phyloP scores from a whole-genome alignment of 2,888 invertebrate species.

The Colletes collaris region DNA sequence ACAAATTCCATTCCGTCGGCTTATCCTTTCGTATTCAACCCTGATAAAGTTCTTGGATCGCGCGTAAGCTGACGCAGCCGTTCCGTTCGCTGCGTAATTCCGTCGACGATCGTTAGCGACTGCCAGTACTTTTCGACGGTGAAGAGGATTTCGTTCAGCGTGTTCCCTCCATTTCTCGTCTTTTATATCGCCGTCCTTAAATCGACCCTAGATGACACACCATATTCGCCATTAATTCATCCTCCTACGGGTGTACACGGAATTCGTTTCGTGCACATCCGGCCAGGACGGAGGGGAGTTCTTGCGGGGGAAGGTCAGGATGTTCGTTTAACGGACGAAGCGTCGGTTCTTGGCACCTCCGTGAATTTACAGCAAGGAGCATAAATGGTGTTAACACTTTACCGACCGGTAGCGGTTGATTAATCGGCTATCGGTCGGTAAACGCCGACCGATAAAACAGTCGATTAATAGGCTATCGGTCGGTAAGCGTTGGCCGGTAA shows the following conservation, averaged over 20 bases:
- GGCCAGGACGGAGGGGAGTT: neutral
- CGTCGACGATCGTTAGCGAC: constrained; percentile 24
- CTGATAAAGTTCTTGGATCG: constrained; percentile 18
- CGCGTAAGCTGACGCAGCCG: constrained; percentile 1
- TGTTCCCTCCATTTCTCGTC: too few species aligned
- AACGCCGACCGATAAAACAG: too few species aligned
- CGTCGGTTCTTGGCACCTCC: too few species aligned
- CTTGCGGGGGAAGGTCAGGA: too few species aligned
- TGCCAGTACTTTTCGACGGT: neutral
- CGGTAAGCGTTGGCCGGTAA: too few species aligned
- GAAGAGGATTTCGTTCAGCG: neutral
- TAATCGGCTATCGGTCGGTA: too few species aligned
- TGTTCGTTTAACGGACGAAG: too few species aligned
- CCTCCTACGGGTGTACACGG: neutral
- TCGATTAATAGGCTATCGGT: too few species aligned
- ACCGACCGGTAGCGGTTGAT: too few species aligned
- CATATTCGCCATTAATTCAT: neutral
- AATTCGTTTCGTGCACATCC: neutral
- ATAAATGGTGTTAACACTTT: too few species aligned
- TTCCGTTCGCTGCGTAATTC: constrained; percentile 23
- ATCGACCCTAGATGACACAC: neutral
- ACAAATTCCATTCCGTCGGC: constrained; percentile 26
- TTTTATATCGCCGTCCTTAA: neutral
- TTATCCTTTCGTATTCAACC: constrained; percentile 19
- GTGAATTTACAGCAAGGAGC: too few species aligned